Evolutionary conservation across 2,888 invertebrate species (phyloP).

Genomic region (Drepana falcataria): DNA sequence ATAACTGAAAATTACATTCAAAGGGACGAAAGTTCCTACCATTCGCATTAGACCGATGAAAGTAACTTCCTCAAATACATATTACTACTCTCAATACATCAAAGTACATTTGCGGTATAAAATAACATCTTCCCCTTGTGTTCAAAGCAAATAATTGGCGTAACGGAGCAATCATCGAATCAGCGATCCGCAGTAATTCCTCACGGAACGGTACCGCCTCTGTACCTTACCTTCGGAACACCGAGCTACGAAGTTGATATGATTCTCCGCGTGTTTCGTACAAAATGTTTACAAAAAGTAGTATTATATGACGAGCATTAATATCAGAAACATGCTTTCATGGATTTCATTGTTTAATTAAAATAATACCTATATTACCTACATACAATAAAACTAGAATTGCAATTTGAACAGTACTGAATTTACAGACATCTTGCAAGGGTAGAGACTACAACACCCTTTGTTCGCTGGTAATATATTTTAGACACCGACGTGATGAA

Average conservation of each 20-base stretch:
- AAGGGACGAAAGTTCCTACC: not conserved
- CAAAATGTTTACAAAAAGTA: too few species aligned
- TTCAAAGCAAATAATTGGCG: conserved; percentile 2
- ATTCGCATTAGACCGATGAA: not conserved
- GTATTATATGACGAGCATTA: too few species aligned
- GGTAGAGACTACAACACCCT: too few species aligned
- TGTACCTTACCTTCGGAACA: not conserved
- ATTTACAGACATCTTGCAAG: too few species aligned
- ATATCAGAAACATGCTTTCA: too few species aligned
- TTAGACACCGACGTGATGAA: too few species aligned
- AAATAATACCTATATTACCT: too few species aligned
- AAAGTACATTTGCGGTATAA: not conserved
- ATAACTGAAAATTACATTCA: not conserved
- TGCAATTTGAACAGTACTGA: too few species aligned
- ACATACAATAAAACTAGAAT: too few species aligned
- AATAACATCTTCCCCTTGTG: conserved; percentile 1
- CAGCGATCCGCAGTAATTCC: conserved; percentile 9
- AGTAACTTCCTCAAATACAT: not conserved
- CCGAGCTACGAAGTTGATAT: not conserved
- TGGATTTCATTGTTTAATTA: too few species aligned
- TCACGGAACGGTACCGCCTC: not conserved
- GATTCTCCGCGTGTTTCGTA: too few species aligned
- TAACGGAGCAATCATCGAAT: conserved; percentile 4
- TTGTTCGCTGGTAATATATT: too few species aligned
- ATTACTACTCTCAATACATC: not conserved